Percentiles rank a stretch among this genome's conserved stretches.
These are phyloP conservation scores for Thereva nobilitata DNA, from an alignment of 2,888 invertebrate species.

Conservation along the genomic window DNA sequence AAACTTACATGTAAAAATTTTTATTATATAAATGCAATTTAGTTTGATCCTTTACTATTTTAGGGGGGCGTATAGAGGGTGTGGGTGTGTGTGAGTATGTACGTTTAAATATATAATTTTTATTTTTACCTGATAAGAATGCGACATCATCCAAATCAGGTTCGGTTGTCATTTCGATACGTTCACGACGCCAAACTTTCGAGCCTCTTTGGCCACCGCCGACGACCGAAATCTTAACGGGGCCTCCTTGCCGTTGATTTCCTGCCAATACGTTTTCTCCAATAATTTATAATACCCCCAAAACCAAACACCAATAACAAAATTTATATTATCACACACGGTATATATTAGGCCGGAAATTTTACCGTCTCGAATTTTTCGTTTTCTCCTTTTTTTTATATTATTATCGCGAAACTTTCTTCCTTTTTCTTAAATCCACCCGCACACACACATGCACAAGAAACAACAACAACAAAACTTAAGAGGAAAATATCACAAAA, in stretches of 20 bases:
- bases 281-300: not conserved
- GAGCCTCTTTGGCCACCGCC: constrained; percentile 58
- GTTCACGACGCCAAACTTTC: constrained; percentile 58
- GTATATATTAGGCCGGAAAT: too few relatives aligned
- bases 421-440: too few relatives aligned
- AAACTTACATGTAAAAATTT: too few relatives aligned
- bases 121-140: constrained; percentile 76
- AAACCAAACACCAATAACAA: constrained; percentile 1
- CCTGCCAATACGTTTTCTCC: constrained; percentile 55
- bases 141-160: constrained; percentile 92
- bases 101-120: not conserved
- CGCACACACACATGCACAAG: too few relatives aligned
- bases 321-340: not conserved
- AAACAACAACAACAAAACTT: too few relatives aligned
- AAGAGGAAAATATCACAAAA: too few relatives aligned
- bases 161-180: constrained; percentile 79
- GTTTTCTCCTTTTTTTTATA: too few relatives aligned
- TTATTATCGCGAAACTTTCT: too few relatives aligned
- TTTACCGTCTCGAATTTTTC: too few relatives aligned
- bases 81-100: not conserved
- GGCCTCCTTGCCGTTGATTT: constrained; percentile 56
- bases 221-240: constrained; percentile 60
- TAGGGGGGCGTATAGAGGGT: not conserved
- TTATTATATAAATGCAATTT: too few relatives aligned
- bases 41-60: too few relatives aligned